These are phyloP conservation scores for Stenodera caucasica DNA, from an alignment of 2,888 invertebrate species.

Conservation along the genomic window DNA sequence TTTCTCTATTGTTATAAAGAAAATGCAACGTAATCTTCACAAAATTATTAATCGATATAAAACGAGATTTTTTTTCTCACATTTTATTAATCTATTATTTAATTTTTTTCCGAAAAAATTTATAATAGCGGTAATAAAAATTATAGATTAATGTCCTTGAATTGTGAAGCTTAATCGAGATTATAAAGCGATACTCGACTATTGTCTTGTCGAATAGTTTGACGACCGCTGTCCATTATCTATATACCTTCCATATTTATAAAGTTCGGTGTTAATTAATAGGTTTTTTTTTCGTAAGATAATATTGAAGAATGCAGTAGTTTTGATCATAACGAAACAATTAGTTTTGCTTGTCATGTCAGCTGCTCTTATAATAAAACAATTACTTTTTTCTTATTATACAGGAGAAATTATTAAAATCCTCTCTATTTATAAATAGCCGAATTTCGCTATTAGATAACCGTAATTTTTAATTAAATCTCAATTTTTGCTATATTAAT, in stretches of 20 bases:
- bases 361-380: constrained; percentile 26
- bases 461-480: constrained; percentile 9
- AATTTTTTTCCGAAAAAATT: constrained; percentile 14
- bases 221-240: constrained; percentile 17
- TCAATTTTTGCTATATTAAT: constrained; percentile 24
- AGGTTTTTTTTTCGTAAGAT: constrained; percentile 26
- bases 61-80: not conserved
- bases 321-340: constrained; percentile 29
- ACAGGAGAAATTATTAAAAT: no score
- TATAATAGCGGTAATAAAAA: constrained; percentile 26
- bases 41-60: not conserved
- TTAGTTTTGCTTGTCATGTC: constrained; percentile 32
- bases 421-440: no score
- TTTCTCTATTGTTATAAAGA: constrained; percentile 8
- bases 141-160: constrained; percentile 27
- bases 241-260: constrained; percentile 20
- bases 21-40: not conserved
- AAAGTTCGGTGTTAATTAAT: constrained; percentile 24
- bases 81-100: not conserved
- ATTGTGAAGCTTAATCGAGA: constrained; percentile 25
- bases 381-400: constrained; percentile 25
- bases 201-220: constrained; percentile 20
- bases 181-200: constrained; percentile 13
- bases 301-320: constrained; percentile 29
- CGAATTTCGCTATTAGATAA: constrained; percentile 5